Conservation (phyloP, 2,888 invertebrate genomes). For the Athalia rosae region DNA sequence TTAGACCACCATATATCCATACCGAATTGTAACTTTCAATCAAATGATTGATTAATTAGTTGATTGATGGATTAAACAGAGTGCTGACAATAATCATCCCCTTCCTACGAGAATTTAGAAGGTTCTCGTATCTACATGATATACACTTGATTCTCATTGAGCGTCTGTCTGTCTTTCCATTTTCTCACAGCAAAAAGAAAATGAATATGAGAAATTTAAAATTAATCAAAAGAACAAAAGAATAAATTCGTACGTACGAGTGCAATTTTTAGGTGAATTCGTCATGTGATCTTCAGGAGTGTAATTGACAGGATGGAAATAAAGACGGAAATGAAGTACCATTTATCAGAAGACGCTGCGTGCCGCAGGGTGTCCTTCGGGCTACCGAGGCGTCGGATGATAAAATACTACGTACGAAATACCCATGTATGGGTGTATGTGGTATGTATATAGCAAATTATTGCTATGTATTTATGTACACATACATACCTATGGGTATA, state of each 20-base stretch:
- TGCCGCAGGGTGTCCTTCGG: neutral
- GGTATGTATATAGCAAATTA: slow-evolving; percentile 20
- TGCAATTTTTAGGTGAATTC: neutral
- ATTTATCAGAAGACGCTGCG: slow-evolving; percentile 35
- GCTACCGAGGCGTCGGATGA: neutral
- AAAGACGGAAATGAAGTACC: slow-evolving; percentile 27
- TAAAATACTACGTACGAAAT: neutral
- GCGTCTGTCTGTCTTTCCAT: too few relatives aligned
- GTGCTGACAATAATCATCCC: too few relatives aligned
- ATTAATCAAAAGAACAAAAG: neutral
- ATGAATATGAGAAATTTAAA: neutral
- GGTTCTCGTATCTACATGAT: neutral
- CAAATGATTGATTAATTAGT: too few relatives aligned
- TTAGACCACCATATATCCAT: too few relatives aligned
- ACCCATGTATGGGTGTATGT: neutral
- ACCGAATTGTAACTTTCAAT: too few relatives aligned
- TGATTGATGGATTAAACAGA: too few relatives aligned
- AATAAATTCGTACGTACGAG: neutral
- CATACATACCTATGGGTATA: too few relatives aligned
- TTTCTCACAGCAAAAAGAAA: too few relatives aligned
- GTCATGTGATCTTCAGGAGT: neutral
- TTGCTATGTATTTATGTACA: slow-evolving; percentile 29
- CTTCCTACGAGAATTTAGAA: too few relatives aligned
- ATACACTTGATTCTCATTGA: neutral
- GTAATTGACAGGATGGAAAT: slow-evolving; percentile 38